Base-by-base conservation (phyloP, 2,113 vertebrate genomes). In the Microcebus jonahi region DNA sequence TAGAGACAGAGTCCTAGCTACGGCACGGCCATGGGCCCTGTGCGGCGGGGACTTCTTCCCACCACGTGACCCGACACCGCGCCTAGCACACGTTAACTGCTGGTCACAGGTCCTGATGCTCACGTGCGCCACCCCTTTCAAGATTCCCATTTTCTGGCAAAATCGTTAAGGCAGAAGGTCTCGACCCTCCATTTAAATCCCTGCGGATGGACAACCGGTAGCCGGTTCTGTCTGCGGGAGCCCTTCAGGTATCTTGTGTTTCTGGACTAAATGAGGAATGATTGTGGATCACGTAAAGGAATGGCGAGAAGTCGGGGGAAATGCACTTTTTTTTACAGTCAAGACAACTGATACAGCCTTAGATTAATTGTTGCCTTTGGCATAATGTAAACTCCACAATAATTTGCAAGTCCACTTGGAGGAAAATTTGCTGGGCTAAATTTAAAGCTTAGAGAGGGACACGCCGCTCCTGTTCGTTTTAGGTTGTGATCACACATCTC, bases 111-210 rank as follows among this genome's bases (percentile, higher is more conserved):
- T 29, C 61, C 2, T 76, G 10, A 31, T 12, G 1, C 50, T 21
- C 23, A 3, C 5, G 11, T 3, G 1, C 34, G 18, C 17, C 6
- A 14, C 20, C 7, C 53, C 15, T 57, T 73, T 48, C n/a, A 3
- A 6, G 21, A 61, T 14, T 36, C 65, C 18, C 29, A 21, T 67
- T 29, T 45, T 57, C 59, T 55, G 11, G 63, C 25, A 8, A 48
- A 68, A 63, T 12, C 4, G 1, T 34, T 31, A 57, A 82, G 88
- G 21, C 31, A 57, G 59, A 42, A 36, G 68, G 45, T 36, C 23
- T 67, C 27, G 14, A 20, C n/a, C 34, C 18, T 34, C 27, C 48
- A 4, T 48, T 20, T n/a, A 73, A 59, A 36, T n/a, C 9, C 11
- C 45, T 7, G 8, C 48, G n/a, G 29, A 29, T 29, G 9, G 15